Conservation (phyloP, 1,140 invertebrate genomes). For the Ceratosolen fusciceps region DNA sequence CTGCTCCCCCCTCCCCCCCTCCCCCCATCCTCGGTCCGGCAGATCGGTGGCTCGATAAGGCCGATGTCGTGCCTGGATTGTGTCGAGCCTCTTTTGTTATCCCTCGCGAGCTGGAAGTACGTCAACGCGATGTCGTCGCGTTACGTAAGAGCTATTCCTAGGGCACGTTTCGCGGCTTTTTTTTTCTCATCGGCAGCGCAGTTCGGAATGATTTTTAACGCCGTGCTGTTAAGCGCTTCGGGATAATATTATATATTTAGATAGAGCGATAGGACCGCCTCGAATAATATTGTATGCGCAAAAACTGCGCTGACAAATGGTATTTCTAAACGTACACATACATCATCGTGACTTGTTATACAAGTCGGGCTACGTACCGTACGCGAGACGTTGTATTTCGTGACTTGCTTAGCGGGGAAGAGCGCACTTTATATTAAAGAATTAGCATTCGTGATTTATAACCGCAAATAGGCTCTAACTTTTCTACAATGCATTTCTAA, state of each 20-base stretch:
- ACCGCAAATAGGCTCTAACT: background rate
- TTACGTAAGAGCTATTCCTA: background rate
- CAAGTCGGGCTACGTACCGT: background rate
- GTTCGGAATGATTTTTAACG: too few species aligned
- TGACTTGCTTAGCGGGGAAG: constrained; percentile 4
- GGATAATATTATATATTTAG: background rate
- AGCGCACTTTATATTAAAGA: constrained; percentile 7
- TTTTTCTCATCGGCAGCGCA: too few species aligned
- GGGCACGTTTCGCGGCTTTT: background rate
- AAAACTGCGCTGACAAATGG: background rate
- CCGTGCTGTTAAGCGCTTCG: background rate
- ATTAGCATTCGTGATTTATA: constrained; percentile 18
- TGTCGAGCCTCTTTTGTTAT: background rate
- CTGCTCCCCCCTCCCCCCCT: background rate
- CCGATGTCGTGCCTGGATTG: background rate
- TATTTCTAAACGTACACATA: background rate
- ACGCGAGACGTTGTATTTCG: background rate
- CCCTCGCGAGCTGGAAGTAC: background rate
- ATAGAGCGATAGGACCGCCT: background rate
- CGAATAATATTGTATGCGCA: background rate
- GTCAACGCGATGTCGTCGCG: background rate
- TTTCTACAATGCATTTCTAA: constrained; percentile 5
- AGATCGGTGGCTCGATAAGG: background rate
- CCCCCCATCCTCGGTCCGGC: background rate
- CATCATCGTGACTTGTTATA: constrained; percentile 12